These are phyloP conservation scores for Rutilus rutilus DNA, from an alignment of 2,113 vertebrate genomes.

Conservation along the genomic window DNA sequence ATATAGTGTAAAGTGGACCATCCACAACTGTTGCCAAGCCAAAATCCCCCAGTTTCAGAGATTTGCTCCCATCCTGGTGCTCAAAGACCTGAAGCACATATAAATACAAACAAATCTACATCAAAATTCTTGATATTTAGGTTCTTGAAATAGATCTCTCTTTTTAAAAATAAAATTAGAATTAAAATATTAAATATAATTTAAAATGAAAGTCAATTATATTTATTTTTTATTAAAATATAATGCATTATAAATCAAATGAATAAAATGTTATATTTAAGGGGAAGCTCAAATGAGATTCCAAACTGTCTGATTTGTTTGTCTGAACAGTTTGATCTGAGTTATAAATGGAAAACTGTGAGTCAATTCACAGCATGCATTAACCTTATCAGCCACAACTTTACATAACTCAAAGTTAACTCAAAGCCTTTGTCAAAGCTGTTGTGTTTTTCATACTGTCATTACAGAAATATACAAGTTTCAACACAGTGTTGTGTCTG, in stretches of 20 bases:
- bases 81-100: constrained; percentile 87
- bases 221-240: not conserved
- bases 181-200: not conserved
- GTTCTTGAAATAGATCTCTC: not conserved
- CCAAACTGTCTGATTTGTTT: not conserved
- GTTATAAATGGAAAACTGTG: not conserved
- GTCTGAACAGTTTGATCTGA: not conserved
- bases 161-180: not conserved
- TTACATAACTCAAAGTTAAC: not conserved
- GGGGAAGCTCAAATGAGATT: not conserved
- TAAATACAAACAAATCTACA: not conserved
- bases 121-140: not conserved
- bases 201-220: not conserved
- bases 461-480: not conserved
- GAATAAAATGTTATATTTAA: not conserved
- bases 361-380: not conserved
- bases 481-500: not conserved
- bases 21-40: constrained; percentile 94
- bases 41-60: constrained; percentile 95
- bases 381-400: not conserved
- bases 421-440: not conserved
- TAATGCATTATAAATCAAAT: not conserved
- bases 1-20: constrained; percentile 91
- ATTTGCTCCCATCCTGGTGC: constrained; percentile 93
- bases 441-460: not conserved